Percentiles rank a stretch among this genome's conserved stretches.
Evolutionary conservation across 1,140 invertebrate genomes (phyloP).

Genomic region (Drosophila setifemur): DNA sequence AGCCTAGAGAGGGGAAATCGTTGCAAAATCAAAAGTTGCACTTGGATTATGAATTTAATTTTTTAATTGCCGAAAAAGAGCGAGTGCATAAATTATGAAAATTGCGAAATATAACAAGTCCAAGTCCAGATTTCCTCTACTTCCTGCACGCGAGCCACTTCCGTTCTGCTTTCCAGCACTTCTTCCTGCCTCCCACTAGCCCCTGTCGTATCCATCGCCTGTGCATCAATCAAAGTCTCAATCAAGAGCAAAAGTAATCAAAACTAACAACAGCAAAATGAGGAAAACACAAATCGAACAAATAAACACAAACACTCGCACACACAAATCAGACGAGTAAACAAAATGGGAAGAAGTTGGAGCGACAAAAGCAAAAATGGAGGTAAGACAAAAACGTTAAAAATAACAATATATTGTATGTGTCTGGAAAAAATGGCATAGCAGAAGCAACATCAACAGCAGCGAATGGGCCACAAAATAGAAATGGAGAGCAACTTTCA

Average conservation of each 20-base stretch:
- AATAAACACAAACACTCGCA: conserved; percentile 23
- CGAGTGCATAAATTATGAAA: conserved; percentile 63
- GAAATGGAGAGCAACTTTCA: conserved; percentile 82
- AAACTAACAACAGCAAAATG: conserved; percentile 41
- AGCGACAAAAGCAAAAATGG: conserved; percentile 26
- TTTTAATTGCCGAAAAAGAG: conserved; percentile 46
- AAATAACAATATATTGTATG: conserved; percentile 67
- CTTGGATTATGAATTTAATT: conserved; percentile 19
- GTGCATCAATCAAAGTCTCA: conserved; percentile 53
- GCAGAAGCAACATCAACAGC: conserved; percentile 20
- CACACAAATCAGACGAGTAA: conserved; percentile 30
- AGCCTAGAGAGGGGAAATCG: conserved; percentile 13
- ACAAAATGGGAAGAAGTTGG: conserved; percentile 46
- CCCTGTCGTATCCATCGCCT: background rate
- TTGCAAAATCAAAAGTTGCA: conserved; percentile 63
- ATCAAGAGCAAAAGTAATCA: conserved; percentile 77
- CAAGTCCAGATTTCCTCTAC: conserved; percentile 12
- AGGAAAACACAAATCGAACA: conserved; percentile 36
- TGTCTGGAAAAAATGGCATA: conserved; percentile 44
- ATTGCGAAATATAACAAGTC: conserved; percentile 41
- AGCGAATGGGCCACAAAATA: conserved; percentile 59
- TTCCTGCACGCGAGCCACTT: conserved; percentile 70
- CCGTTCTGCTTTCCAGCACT: conserved; percentile 59
- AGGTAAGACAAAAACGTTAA: conserved; percentile 60
- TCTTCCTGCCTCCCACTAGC: conserved; percentile 2